These are phyloP conservation scores for Nesospiza acunhae DNA, from an alignment of 2,113 vertebrate species.

Conservation along the genomic window DNA sequence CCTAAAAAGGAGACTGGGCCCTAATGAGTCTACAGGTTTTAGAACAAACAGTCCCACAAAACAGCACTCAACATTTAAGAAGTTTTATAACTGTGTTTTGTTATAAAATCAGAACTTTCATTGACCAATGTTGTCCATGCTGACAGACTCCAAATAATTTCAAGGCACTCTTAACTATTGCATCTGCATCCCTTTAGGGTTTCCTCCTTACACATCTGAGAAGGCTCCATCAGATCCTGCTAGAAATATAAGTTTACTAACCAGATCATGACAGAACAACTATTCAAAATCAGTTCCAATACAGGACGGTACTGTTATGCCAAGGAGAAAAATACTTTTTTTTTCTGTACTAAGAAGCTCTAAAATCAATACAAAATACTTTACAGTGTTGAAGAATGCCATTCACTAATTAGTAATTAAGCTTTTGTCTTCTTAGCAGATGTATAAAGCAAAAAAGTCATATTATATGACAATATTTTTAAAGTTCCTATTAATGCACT, in stretches of 20 bases:
- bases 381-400: background rate
- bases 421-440: background rate
- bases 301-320: background rate
- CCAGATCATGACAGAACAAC: background rate
- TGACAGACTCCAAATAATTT: background rate
- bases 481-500: slow-evolving; percentile 15
- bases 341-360: background rate
- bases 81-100: background rate
- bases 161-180: background rate
- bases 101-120: background rate
- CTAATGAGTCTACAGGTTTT: background rate
- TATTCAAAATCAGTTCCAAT: background rate
- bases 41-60: background rate
- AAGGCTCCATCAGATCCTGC: background rate
- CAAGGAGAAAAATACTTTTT: background rate
- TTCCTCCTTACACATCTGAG: background rate
- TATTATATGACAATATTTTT: background rate
- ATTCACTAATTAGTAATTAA: background rate
- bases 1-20: background rate
- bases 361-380: background rate
- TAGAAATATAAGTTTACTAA: background rate
- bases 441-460: slow-evolving; percentile 15
- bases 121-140: background rate
- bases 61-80: background rate
- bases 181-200: background rate